Conservation (phyloP, 2,113 vertebrate species). For the Morone chrysops region DNA sequence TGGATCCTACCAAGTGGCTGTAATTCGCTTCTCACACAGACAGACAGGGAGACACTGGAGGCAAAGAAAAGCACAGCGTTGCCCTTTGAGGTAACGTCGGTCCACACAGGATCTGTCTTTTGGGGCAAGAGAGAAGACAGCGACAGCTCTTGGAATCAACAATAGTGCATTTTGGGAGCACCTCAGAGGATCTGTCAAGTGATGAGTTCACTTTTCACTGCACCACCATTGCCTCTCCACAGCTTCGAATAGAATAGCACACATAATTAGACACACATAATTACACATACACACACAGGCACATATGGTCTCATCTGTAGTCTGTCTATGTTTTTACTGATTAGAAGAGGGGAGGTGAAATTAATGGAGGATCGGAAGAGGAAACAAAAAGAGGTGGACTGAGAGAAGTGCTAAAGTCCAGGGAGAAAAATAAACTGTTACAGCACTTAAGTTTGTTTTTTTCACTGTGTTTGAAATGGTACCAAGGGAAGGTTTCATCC, state of each 20-base stretch:
- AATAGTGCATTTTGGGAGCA: slow-evolving; percentile 39
- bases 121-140: slow-evolving; percentile 31
- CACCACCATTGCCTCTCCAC: slow-evolving; percentile 45
- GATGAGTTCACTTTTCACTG: slow-evolving; percentile 55
- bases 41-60: slow-evolving; percentile 2
- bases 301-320: slow-evolving; percentile 71
- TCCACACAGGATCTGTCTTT: slow-evolving; percentile 37
- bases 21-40: slow-evolving; percentile 7
- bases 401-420: slow-evolving; percentile 44
- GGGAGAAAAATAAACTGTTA: slow-evolving; percentile 62
- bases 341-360: slow-evolving; percentile 57
- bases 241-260: slow-evolving; percentile 46
- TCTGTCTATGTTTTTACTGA: slow-evolving; percentile 57
- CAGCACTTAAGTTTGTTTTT: slow-evolving; percentile 43
- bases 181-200: slow-evolving; percentile 52
- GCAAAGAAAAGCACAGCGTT: slow-evolving; percentile 23
- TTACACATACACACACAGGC: slow-evolving; percentile 56
- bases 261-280: slow-evolving; percentile 67
- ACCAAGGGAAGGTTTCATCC: slow-evolving; percentile 54
- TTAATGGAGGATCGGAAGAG: slow-evolving; percentile 51
- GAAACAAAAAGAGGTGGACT: slow-evolving; percentile 55
- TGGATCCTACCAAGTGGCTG: background rate
- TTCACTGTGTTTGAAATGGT: slow-evolving; percentile 42
- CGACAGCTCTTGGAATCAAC: slow-evolving; percentile 31
- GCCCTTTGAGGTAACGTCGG: slow-evolving; percentile 30